Conservation (phyloP, 2,888 invertebrate genomes). For the Icerya purchasi region DNA sequence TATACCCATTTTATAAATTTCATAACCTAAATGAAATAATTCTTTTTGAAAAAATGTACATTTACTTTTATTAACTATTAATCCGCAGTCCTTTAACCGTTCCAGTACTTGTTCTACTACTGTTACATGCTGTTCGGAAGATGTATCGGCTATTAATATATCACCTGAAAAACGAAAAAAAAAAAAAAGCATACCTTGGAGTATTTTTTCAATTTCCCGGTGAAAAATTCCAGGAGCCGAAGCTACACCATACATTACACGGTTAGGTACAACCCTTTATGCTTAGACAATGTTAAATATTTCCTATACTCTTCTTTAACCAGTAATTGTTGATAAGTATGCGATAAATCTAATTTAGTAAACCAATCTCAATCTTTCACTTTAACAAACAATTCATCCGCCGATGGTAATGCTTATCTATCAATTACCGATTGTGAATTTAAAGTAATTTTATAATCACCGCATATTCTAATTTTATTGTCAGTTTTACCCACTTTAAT, state of each 20-base stretch:
- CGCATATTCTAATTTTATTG: constrained; percentile 22
- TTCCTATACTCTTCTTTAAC: constrained; percentile 22
- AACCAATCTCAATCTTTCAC: constrained; percentile 22
- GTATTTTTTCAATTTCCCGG: too few species aligned
- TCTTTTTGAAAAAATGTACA: too few species aligned
- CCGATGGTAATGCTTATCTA: constrained; percentile 18
- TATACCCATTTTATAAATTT: too few species aligned
- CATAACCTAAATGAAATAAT: too few species aligned
- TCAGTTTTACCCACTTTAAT: constrained; percentile 23
- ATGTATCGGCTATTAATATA: too few species aligned
- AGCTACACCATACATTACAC: background rate
- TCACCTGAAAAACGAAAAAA: too few species aligned
- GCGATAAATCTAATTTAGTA: constrained; percentile 23
- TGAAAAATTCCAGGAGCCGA: too few species aligned
- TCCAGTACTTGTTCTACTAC: too few species aligned
- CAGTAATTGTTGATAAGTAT: constrained; percentile 23
- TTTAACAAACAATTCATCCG: constrained; percentile 18
- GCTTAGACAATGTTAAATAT: constrained; percentile 22
- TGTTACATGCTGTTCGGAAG: too few species aligned
- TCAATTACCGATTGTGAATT: constrained; percentile 20
- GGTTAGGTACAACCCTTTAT: constrained; percentile 19
- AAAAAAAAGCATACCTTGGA: too few species aligned
- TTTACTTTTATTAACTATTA: too few species aligned
- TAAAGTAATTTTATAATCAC: constrained; percentile 22
- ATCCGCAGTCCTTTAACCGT: too few species aligned